phyloP scores from a whole-genome alignment of 1,140 invertebrate species.

The Diploscapter pachys region DNA sequence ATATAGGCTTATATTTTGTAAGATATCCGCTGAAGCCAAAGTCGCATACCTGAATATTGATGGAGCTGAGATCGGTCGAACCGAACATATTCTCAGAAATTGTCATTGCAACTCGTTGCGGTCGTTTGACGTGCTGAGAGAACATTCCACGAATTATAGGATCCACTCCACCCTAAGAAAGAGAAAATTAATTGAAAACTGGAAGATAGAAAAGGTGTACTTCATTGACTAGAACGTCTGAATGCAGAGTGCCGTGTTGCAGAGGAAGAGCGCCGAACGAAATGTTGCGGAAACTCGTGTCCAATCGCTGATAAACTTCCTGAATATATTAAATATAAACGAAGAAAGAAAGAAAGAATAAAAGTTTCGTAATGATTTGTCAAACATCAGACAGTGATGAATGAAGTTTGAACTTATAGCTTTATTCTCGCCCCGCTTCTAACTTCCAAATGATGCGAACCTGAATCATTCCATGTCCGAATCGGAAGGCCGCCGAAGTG shows the following conservation, averaged over 20 bases:
- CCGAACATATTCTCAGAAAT: slow-evolving; percentile 59
- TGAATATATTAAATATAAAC: slow-evolving; percentile 17
- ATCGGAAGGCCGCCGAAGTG: slow-evolving; percentile 68
- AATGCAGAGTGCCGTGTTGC: slow-evolving; percentile 54
- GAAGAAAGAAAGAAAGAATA: background rate
- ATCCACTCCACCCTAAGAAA: slow-evolving; percentile 49
- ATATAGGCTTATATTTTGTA: too few species aligned
- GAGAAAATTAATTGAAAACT: slow-evolving; percentile 12
- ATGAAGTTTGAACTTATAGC: background rate
- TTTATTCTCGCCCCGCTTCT: background rate
- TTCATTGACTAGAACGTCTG: slow-evolving; percentile 53
- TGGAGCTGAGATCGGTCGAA: slow-evolving; percentile 60
- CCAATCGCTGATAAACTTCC: slow-evolving; percentile 56
- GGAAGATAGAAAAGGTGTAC: slow-evolving; percentile 18
- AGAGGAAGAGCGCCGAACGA: slow-evolving; percentile 47
- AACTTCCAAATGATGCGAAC: slow-evolving; percentile 10
- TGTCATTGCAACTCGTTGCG: slow-evolving; percentile 52
- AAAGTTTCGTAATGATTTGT: background rate
- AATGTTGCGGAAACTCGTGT: slow-evolving; percentile 50
- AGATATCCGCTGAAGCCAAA: too few species aligned
- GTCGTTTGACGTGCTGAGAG: slow-evolving; percentile 50
- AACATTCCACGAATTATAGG: slow-evolving; percentile 56
- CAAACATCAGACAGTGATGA: background rate
- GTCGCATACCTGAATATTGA: slow-evolving; percentile 54
- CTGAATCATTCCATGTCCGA: slow-evolving; percentile 67